These are phyloP conservation scores for Melanostoma scalare DNA, from an alignment of 2,888 invertebrate genomes.

Conservation along the genomic window DNA sequence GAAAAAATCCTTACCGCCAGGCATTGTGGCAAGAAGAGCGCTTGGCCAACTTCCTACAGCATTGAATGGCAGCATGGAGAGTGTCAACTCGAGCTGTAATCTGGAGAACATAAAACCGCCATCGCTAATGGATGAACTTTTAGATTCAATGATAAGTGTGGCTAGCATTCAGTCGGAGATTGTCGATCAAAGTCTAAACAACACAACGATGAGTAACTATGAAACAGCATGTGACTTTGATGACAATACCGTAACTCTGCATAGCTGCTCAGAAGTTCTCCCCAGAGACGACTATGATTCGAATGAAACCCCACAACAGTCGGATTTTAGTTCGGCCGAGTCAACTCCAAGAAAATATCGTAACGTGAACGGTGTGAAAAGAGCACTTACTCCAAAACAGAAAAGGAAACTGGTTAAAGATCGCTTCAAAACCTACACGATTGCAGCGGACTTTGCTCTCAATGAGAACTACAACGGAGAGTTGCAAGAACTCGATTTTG, in stretches of 20 bases:
- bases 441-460: constrained; percentile 85
- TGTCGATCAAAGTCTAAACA: constrained; percentile 83
- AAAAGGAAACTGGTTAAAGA: constrained; percentile 89
- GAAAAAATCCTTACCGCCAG: constrained; percentile 88
- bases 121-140: constrained; percentile 88
- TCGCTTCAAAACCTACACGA: constrained; percentile 92
- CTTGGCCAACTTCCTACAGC: constrained; percentile 82
- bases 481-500: constrained; percentile 75
- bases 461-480: constrained; percentile 75
- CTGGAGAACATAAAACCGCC: constrained; percentile 93
- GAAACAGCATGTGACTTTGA: constrained; percentile 81
- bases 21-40: constrained; percentile 88
- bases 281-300: constrained; percentile 76
- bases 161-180: constrained; percentile 92
- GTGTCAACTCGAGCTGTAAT: constrained; percentile 85
- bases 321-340: constrained; percentile 89
- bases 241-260: constrained; percentile 84
- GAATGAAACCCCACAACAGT: constrained; percentile 86
- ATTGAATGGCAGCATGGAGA: constrained; percentile 86
- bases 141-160: constrained; percentile 92
- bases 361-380: constrained; percentile 77
- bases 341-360: constrained; percentile 88
- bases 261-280: constrained; percentile 83
- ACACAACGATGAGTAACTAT: constrained; percentile 81
- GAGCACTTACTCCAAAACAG: constrained; percentile 88